Base-by-base conservation (phyloP, 2,797 vertebrate genomes). In the Brachyrhaphis roseni region DNA sequence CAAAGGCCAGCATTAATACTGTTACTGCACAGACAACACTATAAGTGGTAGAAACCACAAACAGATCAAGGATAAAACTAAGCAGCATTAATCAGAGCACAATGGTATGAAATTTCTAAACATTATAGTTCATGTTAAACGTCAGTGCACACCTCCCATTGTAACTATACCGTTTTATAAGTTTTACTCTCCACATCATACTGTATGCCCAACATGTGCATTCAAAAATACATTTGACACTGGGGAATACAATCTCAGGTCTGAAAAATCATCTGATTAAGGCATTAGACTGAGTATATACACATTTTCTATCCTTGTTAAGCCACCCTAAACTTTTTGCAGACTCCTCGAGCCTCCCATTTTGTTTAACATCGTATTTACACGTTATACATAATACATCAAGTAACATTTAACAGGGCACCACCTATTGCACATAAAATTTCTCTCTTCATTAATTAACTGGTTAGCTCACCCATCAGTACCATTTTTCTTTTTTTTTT, bases 221-320 rank as follows among this genome's bases (percentile, higher is more conserved):
- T 86, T 51, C 53, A 77, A 78, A 71, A 77, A 84, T 84, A 86
- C 79, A 81, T 77, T 75, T 82, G 83, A 86, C 82, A 81, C 45
- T 79, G 62, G 81, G 81, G 76, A 90, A 86, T 91, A 95, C 93
- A 95, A 95, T 94, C 92, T 75, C 75, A 79, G 91, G 89, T 92
- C 91, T 89, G 83, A 81, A 76, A 82, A 81, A 73, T 81, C 88
- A 84, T 90, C 90, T 84, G 81, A 91, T 93, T 95, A 95, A 96
- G 94, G 94, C 94, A 91, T 92, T 81, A 77, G 84, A 90, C 78
- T 82, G 83, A 90, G 77, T 78, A 77, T 72, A 78, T 66, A 73
- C 62, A 73, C 55, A 66, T 78, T 59, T 80, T 71, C 82, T n/a
- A 70, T 59, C 23, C 83, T 73, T 82, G 8, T 73, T 62, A 28